Conservation (phyloP, 2,888 invertebrate genomes). For the Macrophya annulata region DNA sequence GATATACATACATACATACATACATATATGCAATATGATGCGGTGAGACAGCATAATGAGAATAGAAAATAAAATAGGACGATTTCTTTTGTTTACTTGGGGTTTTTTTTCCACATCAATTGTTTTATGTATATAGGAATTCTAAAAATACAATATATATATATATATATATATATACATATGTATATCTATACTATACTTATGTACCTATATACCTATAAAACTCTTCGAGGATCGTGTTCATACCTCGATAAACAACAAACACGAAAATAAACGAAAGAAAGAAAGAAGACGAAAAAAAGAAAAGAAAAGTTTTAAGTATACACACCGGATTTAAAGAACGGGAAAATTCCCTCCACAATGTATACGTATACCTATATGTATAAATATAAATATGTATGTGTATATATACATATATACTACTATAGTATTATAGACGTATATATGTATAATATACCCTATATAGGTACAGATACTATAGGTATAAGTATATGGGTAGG, state of each 20-base stretch:
- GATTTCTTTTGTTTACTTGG: too few species aligned
- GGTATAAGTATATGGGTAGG: too few species aligned
- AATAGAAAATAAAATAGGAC: too few species aligned
- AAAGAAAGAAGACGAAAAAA: too few species aligned
- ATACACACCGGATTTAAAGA: background rate
- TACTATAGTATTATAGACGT: too few species aligned
- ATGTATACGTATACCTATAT: background rate
- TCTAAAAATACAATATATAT: background rate
- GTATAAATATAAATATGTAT: background rate
- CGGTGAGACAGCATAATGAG: too few species aligned
- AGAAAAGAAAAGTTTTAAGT: background rate
- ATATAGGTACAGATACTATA: background rate
- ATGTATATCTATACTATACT: background rate
- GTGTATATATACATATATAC: background rate
- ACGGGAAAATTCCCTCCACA: conserved; percentile 6
- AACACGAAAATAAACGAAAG: background rate
- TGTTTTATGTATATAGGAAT: background rate
- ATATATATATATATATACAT: background rate
- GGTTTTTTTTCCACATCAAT: background rate
- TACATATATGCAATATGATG: too few species aligned
- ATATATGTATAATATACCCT: background rate
- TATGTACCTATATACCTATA: background rate
- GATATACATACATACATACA: too few species aligned
- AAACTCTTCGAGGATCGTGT: too few species aligned
- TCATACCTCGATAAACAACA: too few species aligned